phyloP scores from a whole-genome alignment of 2,888 invertebrate genomes.

The Scrobipalpa costella region DNA sequence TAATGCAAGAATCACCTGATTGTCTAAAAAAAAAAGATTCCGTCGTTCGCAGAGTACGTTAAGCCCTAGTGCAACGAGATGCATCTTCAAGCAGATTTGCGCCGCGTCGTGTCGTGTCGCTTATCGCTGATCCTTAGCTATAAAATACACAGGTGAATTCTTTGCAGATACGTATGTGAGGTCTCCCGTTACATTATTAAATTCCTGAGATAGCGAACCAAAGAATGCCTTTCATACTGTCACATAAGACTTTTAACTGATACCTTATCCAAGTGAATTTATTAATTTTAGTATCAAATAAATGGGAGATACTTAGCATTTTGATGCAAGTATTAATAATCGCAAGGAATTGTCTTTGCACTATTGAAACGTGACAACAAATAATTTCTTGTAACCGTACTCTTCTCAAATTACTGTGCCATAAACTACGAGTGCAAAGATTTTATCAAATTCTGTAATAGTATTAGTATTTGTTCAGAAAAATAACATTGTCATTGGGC shows the following conservation, averaged over 20 bases:
- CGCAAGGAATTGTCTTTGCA: background rate
- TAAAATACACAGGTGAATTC: background rate
- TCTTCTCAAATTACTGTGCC: background rate
- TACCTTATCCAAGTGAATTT: slow-evolving; percentile 14
- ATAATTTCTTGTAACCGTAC: background rate
- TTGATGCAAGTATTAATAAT: background rate
- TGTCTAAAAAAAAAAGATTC: no score
- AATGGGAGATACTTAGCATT: background rate
- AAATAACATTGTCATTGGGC: no score
- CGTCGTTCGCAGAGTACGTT: no score
- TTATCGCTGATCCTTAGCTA: no score
- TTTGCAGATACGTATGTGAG: slow-evolving; percentile 1
- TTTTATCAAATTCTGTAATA: background rate
- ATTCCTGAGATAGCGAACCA: slow-evolving; percentile 12
- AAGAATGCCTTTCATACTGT: slow-evolving; percentile 17
- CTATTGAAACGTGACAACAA: background rate
- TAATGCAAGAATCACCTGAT: no score
- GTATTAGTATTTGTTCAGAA: background rate
- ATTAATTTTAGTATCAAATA: background rate
- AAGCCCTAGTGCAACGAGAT: no score
- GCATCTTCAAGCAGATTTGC: no score
- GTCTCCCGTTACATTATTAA: slow-evolving; percentile 16
- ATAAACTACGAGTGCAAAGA: background rate
- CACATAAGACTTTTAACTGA: slow-evolving; percentile 12
- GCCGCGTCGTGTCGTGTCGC: no score